Percentiles rank a stretch among this genome's conserved stretches.
Conservation (phyloP, 2,113 vertebrate genomes). For the Chamaea fasciata region DNA sequence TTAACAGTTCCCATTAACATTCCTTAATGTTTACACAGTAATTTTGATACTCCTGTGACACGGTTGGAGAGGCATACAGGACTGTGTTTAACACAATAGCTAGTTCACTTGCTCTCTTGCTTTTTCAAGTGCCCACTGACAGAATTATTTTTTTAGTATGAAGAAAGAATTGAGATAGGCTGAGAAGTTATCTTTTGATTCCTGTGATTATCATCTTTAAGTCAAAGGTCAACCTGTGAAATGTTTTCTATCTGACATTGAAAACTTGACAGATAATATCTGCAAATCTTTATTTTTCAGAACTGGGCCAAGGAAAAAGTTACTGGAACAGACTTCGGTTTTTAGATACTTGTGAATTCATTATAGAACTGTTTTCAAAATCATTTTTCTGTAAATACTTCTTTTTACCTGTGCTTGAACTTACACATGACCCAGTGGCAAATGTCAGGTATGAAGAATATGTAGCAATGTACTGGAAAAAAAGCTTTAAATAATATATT, state of each 20-base stretch:
- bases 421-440: constrained; percentile 90
- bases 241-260: neutral
- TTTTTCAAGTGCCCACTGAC: neutral
- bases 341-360: constrained; percentile 92
- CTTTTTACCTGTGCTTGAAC: constrained; percentile 86
- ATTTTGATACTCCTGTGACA: neutral
- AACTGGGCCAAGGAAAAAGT: constrained; percentile 90
- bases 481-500: neutral
- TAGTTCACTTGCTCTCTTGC: neutral
- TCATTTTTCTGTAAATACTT: constrained; percentile 96
- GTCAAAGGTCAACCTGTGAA: neutral
- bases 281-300: constrained; percentile 68
- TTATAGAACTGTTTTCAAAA: constrained; percentile 91
- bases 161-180: neutral
- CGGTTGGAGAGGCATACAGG: neutral
- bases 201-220: neutral
- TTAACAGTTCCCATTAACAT: neutral
- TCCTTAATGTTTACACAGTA: neutral
- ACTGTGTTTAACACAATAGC: neutral
- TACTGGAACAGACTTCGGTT: constrained; percentile 94
- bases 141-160: neutral
- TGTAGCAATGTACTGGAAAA: neutral
- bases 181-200: neutral
- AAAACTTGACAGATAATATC: neutral
- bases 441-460: constrained; percentile 84